These are phyloP conservation scores for Pontoporia blainvillei DNA, from an alignment of 2,113 vertebrate species.

Conservation along the genomic window DNA sequence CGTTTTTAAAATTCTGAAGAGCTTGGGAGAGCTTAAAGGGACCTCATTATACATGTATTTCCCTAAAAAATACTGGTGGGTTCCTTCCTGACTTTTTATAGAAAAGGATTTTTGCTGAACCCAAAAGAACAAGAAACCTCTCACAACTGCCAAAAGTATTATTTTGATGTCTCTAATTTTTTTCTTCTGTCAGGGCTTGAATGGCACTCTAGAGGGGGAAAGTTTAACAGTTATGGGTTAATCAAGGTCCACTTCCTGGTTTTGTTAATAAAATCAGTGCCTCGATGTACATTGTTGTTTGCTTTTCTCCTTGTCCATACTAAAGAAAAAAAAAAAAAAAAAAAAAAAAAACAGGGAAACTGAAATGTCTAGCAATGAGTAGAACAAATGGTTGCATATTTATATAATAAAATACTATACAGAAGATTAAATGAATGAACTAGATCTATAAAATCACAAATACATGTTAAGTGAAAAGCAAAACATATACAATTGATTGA, in stretches of 20 bases:
- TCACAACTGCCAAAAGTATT: neutral
- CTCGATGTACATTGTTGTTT: fast-evolving
- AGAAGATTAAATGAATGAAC: neutral
- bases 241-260: neutral
- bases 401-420: neutral
- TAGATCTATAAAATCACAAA: neutral
- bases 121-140: neutral
- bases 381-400: neutral
- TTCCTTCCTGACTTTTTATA: neutral
- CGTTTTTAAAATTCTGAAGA: neutral
- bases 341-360: neutral
- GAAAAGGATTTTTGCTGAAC: neutral
- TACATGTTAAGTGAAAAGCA: neutral
- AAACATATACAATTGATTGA: neutral
- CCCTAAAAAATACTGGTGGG: neutral
- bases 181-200: neutral
- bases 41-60: neutral
- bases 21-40: neutral
- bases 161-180: neutral
- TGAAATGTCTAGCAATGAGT: neutral
- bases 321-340: neutral
- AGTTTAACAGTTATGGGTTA: neutral
- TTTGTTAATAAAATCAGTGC: neutral
- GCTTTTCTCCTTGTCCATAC: neutral
- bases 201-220: neutral